Base-by-base conservation (phyloP, 1,140 invertebrate species). In the Dendrolimus punctatus region DNA sequence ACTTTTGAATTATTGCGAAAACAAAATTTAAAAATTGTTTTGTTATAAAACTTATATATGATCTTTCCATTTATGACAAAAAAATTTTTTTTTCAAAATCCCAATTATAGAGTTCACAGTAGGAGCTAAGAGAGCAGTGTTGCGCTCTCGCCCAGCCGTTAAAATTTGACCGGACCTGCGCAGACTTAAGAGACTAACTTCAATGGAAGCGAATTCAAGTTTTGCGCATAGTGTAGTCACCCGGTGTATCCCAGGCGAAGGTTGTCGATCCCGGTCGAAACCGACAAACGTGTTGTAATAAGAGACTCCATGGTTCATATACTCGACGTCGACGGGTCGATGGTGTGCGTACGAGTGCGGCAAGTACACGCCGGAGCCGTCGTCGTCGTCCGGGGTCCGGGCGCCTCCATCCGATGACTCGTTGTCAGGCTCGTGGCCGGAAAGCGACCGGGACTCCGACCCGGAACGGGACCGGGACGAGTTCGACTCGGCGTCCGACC, bases 341-440 rank as follows among this genome's bases (percentile, higher is more conserved):
- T 59, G 57, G 52, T 73, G 62, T 55, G 80, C 57, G 82, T 82
- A 70, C 75, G 85, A 57, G 59, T 92, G 91, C 51, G 90, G 90
- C 62, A 92, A 78, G 62, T 92, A 92, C 7, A 83, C 80, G 41
- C 82, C 82, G 9, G 81, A 85, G 41, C 80, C 82, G 66, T 83
- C 80, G 60, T 85, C 80, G 49, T 89, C 89, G 60, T 89, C 89
- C 51, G 90, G 90, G 41, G 90, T 90, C 55, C 91, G 88, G 0
- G 91, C 91, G 58, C 91, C 87, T 68, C 91, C 88, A 77, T 92
- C 91, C 0, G 91, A 92, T 66, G 91, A 91, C 80, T 92, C 91
- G 79, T 92, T 92, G 68, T 92, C 91, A 38, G 91, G 91, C 73
- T 92, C 91, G 79, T 92, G 91, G 0, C 91, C 90, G 7, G 88